phyloP scores from a whole-genome alignment of 2,797 vertebrate genomes.

The Bucorvus abyssinicus region DNA sequence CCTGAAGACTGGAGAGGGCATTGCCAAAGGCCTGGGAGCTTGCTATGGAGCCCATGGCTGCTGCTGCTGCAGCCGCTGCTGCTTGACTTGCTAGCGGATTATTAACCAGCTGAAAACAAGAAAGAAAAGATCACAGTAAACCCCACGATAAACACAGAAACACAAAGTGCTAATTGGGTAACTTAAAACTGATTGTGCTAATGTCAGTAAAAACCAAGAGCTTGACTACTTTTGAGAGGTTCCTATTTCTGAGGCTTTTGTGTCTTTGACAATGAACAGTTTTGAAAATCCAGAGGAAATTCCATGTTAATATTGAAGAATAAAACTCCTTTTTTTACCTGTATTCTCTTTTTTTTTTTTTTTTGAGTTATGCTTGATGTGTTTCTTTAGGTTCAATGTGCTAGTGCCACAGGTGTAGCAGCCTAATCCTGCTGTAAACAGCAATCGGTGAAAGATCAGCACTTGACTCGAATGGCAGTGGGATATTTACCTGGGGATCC shows the following conservation, averaged over 20 bases:
- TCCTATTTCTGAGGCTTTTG: not conserved
- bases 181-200: not conserved
- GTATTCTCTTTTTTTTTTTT: not conserved
- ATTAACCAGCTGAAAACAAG: constrained; percentile 85
- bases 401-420: not conserved
- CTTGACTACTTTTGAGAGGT: not conserved
- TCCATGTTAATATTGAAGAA: not conserved
- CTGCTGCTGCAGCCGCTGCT: constrained; percentile 87
- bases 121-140: constrained; percentile 58
- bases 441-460: not conserved
- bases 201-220: not conserved
- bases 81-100: constrained; percentile 96
- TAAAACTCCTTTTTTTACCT: not conserved
- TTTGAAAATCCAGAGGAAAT: not conserved
- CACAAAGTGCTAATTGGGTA: not conserved
- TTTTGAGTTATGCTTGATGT: not conserved
- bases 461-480: not conserved
- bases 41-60: constrained; percentile 91
- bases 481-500: not conserved
- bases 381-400: not conserved
- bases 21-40: constrained; percentile 95
- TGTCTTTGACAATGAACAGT: not conserved
- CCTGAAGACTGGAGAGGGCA: constrained; percentile 93
- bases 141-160: not conserved
- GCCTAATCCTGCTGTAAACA: not conserved